Conservation (phyloP, 2,797 vertebrate genomes). For the Threskiornis aethiopicus region DNA sequence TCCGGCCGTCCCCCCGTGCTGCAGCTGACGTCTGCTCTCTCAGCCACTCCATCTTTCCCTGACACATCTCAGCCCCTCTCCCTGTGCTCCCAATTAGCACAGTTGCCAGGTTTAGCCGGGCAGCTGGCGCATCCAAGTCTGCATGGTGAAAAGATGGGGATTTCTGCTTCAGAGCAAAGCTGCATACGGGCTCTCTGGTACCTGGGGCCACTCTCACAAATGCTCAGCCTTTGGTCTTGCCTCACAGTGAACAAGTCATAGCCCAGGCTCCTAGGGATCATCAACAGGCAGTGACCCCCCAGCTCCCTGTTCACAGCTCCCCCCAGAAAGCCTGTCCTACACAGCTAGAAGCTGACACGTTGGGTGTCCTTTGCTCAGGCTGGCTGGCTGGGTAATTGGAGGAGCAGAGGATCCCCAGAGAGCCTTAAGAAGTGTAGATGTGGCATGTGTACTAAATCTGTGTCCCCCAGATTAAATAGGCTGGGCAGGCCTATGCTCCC, state of each 20-base stretch:
- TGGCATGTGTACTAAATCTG: not conserved
- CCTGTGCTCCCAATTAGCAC: slow-evolving; percentile 45
- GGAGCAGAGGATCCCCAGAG: not conserved
- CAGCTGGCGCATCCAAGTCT: not conserved
- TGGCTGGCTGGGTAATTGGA: not conserved
- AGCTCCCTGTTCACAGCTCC: not conserved
- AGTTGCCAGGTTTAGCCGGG: not conserved
- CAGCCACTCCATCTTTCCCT: not conserved
- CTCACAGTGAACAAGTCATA: not conserved
- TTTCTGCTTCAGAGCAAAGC: slow-evolving; percentile 2
- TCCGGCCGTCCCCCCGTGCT: rapidly evolving
- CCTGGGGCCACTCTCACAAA: not conserved
- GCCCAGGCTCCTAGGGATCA: not conserved
- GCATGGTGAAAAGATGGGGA: not conserved
- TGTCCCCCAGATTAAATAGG: not conserved
- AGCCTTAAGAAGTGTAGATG: not conserved
- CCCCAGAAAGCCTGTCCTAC: not conserved
- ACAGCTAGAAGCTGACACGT: not conserved
- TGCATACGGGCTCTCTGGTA: not conserved
- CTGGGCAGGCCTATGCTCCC: not conserved
- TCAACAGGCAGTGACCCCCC: not conserved
- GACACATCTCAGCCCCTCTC: not conserved
- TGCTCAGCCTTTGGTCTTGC: not conserved
- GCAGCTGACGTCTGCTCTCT: not conserved
- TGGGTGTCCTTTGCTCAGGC: rapidly evolving